Conservation (phyloP, 2,797 vertebrate species). For the Halcyon smyrnensis region DNA sequence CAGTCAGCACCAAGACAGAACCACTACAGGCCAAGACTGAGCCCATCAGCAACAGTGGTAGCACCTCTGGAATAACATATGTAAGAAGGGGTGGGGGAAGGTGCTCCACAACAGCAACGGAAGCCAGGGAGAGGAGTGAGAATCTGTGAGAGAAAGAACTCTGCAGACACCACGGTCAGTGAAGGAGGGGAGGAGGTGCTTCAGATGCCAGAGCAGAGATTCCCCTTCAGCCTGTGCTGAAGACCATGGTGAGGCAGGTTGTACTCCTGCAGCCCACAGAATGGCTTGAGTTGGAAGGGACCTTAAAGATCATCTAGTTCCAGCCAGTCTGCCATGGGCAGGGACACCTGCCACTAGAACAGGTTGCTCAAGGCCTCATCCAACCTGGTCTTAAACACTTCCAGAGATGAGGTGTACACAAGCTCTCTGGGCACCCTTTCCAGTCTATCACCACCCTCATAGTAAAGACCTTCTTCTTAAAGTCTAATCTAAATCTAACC, state of each 20-base stretch:
- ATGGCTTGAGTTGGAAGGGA: no score
- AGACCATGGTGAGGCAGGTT: not conserved
- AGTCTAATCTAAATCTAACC: no score
- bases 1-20: not conserved
- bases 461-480: no score
- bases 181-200: not conserved
- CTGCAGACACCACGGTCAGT: not conserved
- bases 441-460: no score
- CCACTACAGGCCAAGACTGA: not conserved
- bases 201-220: not conserved
- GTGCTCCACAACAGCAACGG: not conserved
- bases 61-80: not conserved
- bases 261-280: not conserved
- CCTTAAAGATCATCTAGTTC: no score
- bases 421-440: no score
- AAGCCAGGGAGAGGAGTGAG: no score
- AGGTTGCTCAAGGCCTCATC: no score
- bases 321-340: no score
- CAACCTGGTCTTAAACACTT: no score
- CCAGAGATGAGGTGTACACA: no score
- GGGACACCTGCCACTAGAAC: no score
- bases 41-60: not conserved
- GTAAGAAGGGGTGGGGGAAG: not conserved
- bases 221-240: not conserved
- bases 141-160: not conserved